Conservation (phyloP, 2,888 invertebrate genomes). For the Drosophila emarginata region DNA sequence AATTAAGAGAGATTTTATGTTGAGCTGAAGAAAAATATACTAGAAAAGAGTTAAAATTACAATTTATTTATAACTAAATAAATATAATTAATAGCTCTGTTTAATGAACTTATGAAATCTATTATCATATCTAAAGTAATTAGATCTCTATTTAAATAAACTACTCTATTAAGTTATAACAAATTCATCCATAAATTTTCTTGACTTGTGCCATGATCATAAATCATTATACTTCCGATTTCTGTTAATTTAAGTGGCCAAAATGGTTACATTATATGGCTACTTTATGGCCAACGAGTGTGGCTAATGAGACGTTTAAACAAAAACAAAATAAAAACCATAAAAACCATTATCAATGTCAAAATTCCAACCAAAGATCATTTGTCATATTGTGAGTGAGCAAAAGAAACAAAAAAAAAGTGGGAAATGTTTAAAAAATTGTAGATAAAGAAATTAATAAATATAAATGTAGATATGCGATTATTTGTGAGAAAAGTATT, state of each 20-base stretch:
- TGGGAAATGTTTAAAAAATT: neutral
- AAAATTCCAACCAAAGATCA: slow-evolving; percentile 57
- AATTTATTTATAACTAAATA: slow-evolving; percentile 16
- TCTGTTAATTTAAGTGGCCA: slow-evolving; percentile 4
- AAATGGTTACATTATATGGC: slow-evolving; percentile 29
- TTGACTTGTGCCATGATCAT: slow-evolving; percentile 38
- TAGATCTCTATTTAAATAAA: too few relatives aligned
- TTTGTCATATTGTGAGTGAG: slow-evolving; percentile 52
- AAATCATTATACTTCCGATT: slow-evolving; percentile 75
- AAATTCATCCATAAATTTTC: slow-evolving; percentile 19
- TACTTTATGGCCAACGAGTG: slow-evolving; percentile 41
- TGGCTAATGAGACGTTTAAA: slow-evolving; percentile 72
- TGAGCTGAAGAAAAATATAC: too few relatives aligned
- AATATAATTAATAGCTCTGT: too few relatives aligned
- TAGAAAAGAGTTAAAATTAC: too few relatives aligned
- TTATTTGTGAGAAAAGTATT: neutral
- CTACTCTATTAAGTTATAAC: neutral
- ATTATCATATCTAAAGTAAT: too few relatives aligned
- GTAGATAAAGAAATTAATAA: slow-evolving; percentile 1
- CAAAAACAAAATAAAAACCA: slow-evolving; percentile 13
- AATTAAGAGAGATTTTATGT: neutral
- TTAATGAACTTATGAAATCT: too few relatives aligned
- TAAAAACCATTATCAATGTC: slow-evolving; percentile 73
- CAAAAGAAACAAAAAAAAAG: neutral
- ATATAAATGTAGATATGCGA: neutral